A percentile compares a stretch with the other conserved stretches of the same genome.
Conservation (phyloP, 1,140 invertebrate genomes). For the Drosophila quadrilineata region DNA sequence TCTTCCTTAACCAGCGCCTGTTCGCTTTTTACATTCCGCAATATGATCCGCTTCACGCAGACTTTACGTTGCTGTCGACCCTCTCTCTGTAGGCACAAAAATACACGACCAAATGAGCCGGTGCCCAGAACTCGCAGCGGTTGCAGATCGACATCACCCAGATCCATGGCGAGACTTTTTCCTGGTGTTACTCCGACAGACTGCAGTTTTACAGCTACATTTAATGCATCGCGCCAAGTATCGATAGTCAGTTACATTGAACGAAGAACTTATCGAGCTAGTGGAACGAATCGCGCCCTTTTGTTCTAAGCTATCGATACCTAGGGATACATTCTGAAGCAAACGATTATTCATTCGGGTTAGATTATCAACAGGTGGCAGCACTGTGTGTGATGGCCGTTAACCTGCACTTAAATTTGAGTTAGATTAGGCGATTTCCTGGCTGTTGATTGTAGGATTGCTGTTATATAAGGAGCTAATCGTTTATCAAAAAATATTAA, state of each 20-base stretch:
- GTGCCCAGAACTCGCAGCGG: slow-evolving; percentile 51
- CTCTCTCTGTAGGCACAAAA: slow-evolving; percentile 49
- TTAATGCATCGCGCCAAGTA: neutral
- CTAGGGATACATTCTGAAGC: neutral
- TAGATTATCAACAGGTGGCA: slow-evolving; percentile 3
- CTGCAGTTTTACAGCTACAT: slow-evolving; percentile 5
- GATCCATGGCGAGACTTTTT: slow-evolving; percentile 45
- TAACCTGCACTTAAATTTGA: slow-evolving; percentile 18
- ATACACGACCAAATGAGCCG: slow-evolving; percentile 69
- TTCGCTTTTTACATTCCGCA: slow-evolving; percentile 54
- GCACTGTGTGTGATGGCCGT: neutral
- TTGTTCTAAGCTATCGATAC: neutral
- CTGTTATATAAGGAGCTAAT: slow-evolving; percentile 25
- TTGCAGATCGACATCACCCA: slow-evolving; percentile 59
- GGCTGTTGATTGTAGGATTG: slow-evolving; percentile 22
- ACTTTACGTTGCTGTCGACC: slow-evolving; percentile 28
- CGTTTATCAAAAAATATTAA: slow-evolving; percentile 41
- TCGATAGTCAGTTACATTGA: slow-evolving; percentile 22
- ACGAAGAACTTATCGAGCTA: neutral
- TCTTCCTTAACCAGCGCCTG: slow-evolving; percentile 83
- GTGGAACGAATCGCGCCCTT: neutral
- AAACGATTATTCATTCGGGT: neutral
- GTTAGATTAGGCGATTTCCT: slow-evolving; percentile 10
- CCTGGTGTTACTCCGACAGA: neutral
- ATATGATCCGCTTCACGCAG: slow-evolving; percentile 71